phyloP scores from a whole-genome alignment of 1,140 invertebrate genomes.

The Bombus haemorrhoidalis region DNA sequence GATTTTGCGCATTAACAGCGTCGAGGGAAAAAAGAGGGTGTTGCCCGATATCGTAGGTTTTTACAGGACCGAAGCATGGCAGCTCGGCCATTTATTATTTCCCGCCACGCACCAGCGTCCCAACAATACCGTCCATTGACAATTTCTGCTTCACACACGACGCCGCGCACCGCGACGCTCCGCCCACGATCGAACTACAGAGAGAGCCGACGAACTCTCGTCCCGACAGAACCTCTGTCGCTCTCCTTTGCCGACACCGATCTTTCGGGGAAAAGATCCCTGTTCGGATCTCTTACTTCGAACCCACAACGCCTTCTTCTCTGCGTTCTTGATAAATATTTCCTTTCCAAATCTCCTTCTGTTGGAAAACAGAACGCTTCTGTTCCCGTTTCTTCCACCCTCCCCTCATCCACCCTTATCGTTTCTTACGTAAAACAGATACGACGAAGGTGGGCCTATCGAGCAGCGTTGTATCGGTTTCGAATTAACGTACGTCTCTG shows the following conservation, averaged over 20 bases:
- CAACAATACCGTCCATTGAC: conserved; percentile 80
- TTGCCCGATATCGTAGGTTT: conserved; percentile 50
- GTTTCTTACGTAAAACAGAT: neutral
- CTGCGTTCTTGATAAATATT: conserved; percentile 24
- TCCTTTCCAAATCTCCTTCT: conserved; percentile 24
- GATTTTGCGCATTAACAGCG: conserved; percentile 43
- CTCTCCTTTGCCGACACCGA: conserved; percentile 20
- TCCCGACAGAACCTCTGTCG: neutral
- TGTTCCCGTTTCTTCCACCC: neutral
- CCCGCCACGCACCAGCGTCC: conserved; percentile 61
- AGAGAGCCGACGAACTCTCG: conserved; percentile 70
- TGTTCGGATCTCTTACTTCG: neutral
- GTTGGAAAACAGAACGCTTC: conserved; percentile 26
- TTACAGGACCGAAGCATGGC: conserved; percentile 57
- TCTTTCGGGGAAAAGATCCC: conserved; percentile 31
- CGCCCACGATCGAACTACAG: conserved; percentile 80
- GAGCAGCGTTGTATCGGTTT: no score
- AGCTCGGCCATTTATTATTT: conserved; percentile 79
- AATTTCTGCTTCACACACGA: conserved; percentile 80
- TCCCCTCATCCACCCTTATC: no score
- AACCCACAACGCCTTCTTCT: neutral
- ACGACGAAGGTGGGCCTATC: neutral
- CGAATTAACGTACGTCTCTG: neutral
- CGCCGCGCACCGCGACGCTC: conserved; percentile 78
- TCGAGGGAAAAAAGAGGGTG: conserved; percentile 19